phyloP scores from a whole-genome alignment of 2,797 vertebrate genomes.

The Hephaestus fuliginosus region DNA sequence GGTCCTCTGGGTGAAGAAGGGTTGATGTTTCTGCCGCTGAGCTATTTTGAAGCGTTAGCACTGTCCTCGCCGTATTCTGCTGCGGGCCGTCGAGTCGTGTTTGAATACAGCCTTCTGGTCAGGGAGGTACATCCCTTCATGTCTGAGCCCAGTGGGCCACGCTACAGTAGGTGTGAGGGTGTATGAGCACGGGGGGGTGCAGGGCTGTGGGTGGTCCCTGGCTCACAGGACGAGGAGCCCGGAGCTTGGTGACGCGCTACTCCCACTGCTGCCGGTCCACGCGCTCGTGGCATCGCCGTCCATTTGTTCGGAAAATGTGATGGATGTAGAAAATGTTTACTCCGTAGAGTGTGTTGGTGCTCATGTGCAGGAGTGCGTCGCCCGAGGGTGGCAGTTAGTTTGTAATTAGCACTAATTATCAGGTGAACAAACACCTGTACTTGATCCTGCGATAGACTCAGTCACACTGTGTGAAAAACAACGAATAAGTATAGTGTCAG shows the following conservation, averaged over 20 bases:
- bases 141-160: conserved; percentile 31
- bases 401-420: conserved; percentile 34
- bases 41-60: conserved; percentile 33
- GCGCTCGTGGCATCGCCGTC: conserved; percentile 9
- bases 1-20: conserved; percentile 35
- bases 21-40: conserved; percentile 37
- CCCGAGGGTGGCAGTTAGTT: background rate
- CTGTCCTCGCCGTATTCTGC: conserved; percentile 22
- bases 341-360: background rate
- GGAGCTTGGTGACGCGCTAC: conserved; percentile 47
- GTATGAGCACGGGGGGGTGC: conserved; percentile 33
- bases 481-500: background rate
- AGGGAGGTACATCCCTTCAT: conserved; percentile 16
- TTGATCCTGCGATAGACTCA: background rate
- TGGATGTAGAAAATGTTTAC: conserved; percentile 13
- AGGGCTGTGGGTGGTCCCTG: conserved; percentile 71
- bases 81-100: conserved; percentile 21
- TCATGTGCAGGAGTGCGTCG: background rate
- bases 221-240: conserved; percentile 50
- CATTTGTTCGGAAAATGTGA: conserved; percentile 21
- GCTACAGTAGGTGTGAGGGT: conserved; percentile 42
- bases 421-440: conserved; percentile 24
- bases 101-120: conserved; percentile 16
- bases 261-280: conserved; percentile 60
- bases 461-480: background rate